Percentiles rank a stretch among this genome's conserved stretches.
Evolutionary conservation across 2,113 vertebrate species (phyloP).

Genomic region (Grus americana): DNA sequence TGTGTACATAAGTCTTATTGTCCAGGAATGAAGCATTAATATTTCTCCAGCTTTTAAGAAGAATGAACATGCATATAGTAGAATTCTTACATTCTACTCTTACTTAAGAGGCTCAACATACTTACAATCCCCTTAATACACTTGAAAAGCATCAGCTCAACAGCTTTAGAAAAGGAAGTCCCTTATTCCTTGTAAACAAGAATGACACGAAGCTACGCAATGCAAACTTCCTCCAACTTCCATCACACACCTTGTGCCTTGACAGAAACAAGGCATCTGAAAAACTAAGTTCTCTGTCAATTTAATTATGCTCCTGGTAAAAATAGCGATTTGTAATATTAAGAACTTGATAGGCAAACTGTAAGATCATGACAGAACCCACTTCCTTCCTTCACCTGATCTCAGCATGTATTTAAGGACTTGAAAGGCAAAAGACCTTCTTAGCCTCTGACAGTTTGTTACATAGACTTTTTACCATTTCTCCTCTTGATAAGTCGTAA

Average conservation of each 20-base stretch:
- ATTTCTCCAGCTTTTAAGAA: not conserved
- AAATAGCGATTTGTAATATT: not conserved
- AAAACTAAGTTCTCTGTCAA: not conserved
- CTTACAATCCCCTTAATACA: not conserved
- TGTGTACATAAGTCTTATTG: not conserved
- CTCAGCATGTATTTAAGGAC: not conserved
- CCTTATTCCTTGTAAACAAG: not conserved
- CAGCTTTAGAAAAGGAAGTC: not conserved
- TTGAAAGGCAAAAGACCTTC: not conserved
- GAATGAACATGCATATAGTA: not conserved
- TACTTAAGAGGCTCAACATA: not conserved
- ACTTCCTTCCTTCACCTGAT: not conserved
- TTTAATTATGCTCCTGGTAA: not conserved
- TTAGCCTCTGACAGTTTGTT: not conserved
- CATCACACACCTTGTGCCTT: not conserved
- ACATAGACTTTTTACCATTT: not conserved
- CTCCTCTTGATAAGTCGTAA: not conserved
- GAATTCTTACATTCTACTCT: not conserved
- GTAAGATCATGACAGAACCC: not conserved
- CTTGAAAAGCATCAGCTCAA: not conserved
- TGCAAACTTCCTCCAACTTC: not conserved
- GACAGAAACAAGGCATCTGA: not conserved
- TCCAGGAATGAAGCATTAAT: not conserved
- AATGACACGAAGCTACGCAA: not conserved
- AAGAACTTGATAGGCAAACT: not conserved